phyloP scores from a whole-genome alignment of 2,797 vertebrate genomes.

The Alosa sapidissima region DNA sequence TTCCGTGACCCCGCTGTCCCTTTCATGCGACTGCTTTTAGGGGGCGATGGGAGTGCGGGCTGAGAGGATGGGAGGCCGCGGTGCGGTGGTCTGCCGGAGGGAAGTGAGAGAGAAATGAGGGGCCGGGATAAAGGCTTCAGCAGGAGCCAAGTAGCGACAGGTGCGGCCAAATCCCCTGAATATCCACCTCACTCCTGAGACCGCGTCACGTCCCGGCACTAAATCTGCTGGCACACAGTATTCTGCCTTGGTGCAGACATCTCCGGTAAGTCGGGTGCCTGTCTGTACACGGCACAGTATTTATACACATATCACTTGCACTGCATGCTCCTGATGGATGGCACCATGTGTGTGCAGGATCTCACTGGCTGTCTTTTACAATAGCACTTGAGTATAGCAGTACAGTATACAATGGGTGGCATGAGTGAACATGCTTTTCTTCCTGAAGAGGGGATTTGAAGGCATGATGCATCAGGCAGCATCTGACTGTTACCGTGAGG shows the following conservation, averaged over 20 bases:
- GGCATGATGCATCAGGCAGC: too few species aligned
- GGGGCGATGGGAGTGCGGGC: background rate
- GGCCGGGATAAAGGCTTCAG: background rate
- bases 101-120: background rate
- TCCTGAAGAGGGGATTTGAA: background rate
- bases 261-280: conserved; percentile 24
- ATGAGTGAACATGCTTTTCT: background rate
- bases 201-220: conserved; percentile 51
- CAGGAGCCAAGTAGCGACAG: conserved; percentile 31
- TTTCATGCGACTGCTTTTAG: background rate
- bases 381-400: background rate
- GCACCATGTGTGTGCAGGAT: conserved; percentile 36
- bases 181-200: conserved; percentile 50
- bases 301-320: conserved; percentile 44
- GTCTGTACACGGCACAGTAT: background rate
- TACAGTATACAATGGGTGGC: background rate
- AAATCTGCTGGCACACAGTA: conserved; percentile 52
- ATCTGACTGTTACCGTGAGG: too few species aligned
- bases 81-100: background rate
- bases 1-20: background rate
- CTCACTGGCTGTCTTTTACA: background rate
- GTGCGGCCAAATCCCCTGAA: conserved; percentile 11
- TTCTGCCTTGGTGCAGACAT: conserved; percentile 55
- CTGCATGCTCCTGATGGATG: conserved; percentile 50
- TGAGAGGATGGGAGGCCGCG: background rate